Conservation (phyloP, 1,140 invertebrate genomes). For the Episyrphus balteatus region DNA sequence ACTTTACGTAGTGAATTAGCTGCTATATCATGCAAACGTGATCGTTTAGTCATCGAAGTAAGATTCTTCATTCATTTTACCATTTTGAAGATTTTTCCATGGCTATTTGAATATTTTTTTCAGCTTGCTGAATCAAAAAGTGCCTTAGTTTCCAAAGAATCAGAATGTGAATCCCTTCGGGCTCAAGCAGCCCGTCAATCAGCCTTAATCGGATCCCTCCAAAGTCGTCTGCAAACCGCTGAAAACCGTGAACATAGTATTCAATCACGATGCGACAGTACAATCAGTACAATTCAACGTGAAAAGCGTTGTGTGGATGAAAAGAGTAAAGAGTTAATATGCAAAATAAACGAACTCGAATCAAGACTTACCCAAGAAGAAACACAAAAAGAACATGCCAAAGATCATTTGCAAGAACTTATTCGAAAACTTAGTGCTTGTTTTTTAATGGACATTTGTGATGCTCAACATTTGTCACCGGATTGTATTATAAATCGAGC, state of each 20-base stretch:
- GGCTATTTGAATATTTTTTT: neutral
- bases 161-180: slow-evolving; percentile 41
- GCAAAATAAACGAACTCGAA: slow-evolving; percentile 58
- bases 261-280: slow-evolving; percentile 55
- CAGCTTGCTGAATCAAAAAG: slow-evolving; percentile 24
- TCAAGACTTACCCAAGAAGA: slow-evolving; percentile 55
- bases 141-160: slow-evolving; percentile 20
- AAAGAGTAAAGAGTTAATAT: slow-evolving; percentile 59
- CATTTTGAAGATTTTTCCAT: too few relatives aligned
- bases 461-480: slow-evolving; percentile 45
- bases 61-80: slow-evolving; percentile 8
- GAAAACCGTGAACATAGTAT: slow-evolving; percentile 62
- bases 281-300: slow-evolving; percentile 57
- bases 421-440: slow-evolving; percentile 53
- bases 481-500: slow-evolving; percentile 59
- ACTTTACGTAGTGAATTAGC: slow-evolving; percentile 66
- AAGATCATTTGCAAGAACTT: slow-evolving; percentile 54
- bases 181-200: slow-evolving; percentile 71
- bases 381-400: slow-evolving; percentile 51
- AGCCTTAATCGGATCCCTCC: slow-evolving; percentile 62
- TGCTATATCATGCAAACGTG: slow-evolving; percentile 67
- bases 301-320: slow-evolving; percentile 65
- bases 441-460: slow-evolving; percentile 54
- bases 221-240: slow-evolving; percentile 64
- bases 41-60: slow-evolving; percentile 63